These are phyloP conservation scores for Dissostichus mawsoni DNA, from an alignment of 2,113 vertebrate genomes.

Conservation along the genomic window DNA sequence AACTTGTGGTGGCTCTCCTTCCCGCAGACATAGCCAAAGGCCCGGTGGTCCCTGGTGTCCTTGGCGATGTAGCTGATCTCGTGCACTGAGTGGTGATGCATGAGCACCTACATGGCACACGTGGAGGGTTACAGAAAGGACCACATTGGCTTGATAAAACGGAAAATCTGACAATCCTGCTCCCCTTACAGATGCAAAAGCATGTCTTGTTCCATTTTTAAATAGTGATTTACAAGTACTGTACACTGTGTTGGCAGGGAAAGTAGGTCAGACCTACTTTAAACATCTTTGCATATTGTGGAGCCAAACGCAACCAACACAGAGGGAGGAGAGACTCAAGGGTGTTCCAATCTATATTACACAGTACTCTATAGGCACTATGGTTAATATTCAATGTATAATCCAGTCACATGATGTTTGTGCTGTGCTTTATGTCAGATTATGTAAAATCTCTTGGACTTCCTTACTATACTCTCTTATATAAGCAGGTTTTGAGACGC, in stretches of 20 bases:
- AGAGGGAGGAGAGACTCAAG: conserved; percentile 25
- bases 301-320: conserved; percentile 39
- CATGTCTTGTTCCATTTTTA: conserved; percentile 13
- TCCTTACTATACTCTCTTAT: background rate
- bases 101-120: conserved; percentile 85
- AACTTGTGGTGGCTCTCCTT: conserved; percentile 98
- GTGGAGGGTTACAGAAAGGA: background rate
- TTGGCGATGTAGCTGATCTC: conserved; percentile 99
- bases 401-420: conserved; percentile 8
- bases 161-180: background rate
- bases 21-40: conserved; percentile 96
- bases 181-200: conserved; percentile 3
- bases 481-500: conserved; percentile 3
- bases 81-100: conserved; percentile 96
- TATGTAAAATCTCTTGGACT: background rate
- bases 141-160: background rate
- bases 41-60: conserved; percentile 96
- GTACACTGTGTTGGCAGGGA: conserved; percentile 35
- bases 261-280: conserved; percentile 67
- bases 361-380: conserved; percentile 1
- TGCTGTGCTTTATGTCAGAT: conserved; percentile 5
- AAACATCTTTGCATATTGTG: conserved; percentile 62
- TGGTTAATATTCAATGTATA: conserved; percentile 2
- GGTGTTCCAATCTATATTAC: background rate
- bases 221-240: conserved; percentile 1